Base-by-base conservation (phyloP, 2,888 invertebrate species). In the Cerastis rubricosa region DNA sequence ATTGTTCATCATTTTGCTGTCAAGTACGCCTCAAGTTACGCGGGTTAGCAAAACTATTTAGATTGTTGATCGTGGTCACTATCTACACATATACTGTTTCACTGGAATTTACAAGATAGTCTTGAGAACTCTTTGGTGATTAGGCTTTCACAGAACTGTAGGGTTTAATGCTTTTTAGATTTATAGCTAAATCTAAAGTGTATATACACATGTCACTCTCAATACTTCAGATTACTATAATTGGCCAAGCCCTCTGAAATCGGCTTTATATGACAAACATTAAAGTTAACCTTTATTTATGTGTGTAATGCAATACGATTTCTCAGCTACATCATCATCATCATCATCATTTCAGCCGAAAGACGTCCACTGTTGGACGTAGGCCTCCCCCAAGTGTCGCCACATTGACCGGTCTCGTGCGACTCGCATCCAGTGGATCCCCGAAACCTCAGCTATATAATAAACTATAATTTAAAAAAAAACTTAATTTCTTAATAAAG, bases 1-100 rank as follows among this genome's bases (percentile, higher is more conserved):
- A 86, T 88, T 89, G 89, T 85, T 85, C 78, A 71, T 76, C 63
- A 70, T 74, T 74, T 72, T 74, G 54, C 80, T 64, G 70, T 78
- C 82, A 83, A 86, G 83, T 61, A 47, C 47, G 74, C 11, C 29
- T 87, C 83, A 47, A 67, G 78, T 87, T 88, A 74, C 85, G 29
- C 54, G 29, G 65, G 63, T 40, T 66, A 74, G 68, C 80, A 81
- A 76, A 85, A 88, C 84, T 87, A 86, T 81, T 79, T 79, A 71
- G 76, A 74, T 63, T 47, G 71, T 74, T 80, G 77, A 72, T 66
- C 49, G 54, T 80, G 86, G 80, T 77, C 74, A 17, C 45, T 43
- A 43, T 43, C 64, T 64, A 35, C 19, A 40, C 25, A 51, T 71
- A 43, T 85, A 49, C 45, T 72, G 35, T 78, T 76, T 59, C 74